Conservation (phyloP, 53 echinoderm and acorn worm genomes). For the Arbacia lixula region DNA sequence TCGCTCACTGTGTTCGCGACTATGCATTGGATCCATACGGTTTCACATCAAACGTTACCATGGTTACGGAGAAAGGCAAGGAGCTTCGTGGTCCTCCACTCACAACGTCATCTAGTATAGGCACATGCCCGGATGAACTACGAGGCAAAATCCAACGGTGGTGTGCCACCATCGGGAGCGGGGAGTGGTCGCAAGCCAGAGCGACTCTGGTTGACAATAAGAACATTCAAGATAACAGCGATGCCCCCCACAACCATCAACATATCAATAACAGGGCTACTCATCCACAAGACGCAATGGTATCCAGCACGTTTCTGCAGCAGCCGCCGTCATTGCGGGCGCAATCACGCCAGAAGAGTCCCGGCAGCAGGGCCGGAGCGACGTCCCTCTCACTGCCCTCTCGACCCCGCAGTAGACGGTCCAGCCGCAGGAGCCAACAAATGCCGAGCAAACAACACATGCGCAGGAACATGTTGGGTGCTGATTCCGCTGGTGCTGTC, state of each 20-base stretch:
- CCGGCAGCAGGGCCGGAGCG: too few relatives aligned
- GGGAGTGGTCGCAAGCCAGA: conserved; percentile 25
- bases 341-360: conserved; percentile 3
- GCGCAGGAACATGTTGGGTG: neutral
- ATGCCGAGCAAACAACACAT: neutral
- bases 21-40: neutral
- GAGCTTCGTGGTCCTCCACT: conserved; percentile 2
- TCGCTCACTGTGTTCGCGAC: neutral
- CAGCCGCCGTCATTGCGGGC: conserved; percentile 1
- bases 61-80: neutral
- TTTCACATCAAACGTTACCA: neutral
- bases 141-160: conserved; percentile 34
- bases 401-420: conserved; percentile 32
- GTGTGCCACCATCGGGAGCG: conserved; percentile 15
- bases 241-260: too few relatives aligned
- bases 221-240: too few relatives aligned
- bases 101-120: conserved; percentile 13
- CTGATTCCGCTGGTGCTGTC: neutral
- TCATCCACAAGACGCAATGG: too few relatives aligned
- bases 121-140: neutral
- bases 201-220: too few relatives aligned
- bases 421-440: neutral
- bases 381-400: conserved; percentile 9
- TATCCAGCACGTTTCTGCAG: too few relatives aligned
- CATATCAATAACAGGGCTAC: too few relatives aligned